Base-by-base conservation (phyloP, 2,113 vertebrate genomes). In the Lamprotornis superbus region DNA sequence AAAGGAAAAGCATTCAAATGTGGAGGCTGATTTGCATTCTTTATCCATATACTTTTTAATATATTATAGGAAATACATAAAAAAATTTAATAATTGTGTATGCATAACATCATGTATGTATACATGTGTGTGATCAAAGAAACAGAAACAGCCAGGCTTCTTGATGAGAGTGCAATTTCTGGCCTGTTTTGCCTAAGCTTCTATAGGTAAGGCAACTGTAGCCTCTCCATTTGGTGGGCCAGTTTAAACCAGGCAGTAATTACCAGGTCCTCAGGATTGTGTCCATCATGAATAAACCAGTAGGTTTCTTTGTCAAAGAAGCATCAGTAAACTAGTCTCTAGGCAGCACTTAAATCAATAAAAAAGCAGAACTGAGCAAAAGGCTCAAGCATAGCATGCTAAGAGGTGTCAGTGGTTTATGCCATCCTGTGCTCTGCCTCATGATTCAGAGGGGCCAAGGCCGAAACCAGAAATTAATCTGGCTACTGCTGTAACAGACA, bases 41-140 rank as follows among this genome's bases (percentile, higher is more conserved):
- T 60, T 46, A 33, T 28, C 19, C 22, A 19, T 33, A 23, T 2
- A 27, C 7, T 15, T 68, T 40, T 37, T 33, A 19, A 12, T 39
- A 28, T 28, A 46, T 9, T 12, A 28, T 10, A 23, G 33, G 69
- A 77, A 77, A 10, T 18, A 10, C 3, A 37, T 12, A 2, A 14
- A 17, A 47, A 18, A 25, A 3, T 4, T 24, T 27, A 68, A 10
- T 52, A 33, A 50, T 23, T 12, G n/a, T 8, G 9, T 50, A 59
- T 59, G 50, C 1, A 21, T 37, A 42, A 25, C 5, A 8, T 42
- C 5, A 50, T 31, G 5, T 9, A 49, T 0, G 1, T 40, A 7
- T 49, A n/a, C n/a, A 14, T 12, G 9, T 21, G 9, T 37, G 22
- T 60, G 53, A 60, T 18, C 6, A 37, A 60, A 31, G 21, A 12